These are phyloP conservation scores for Scaptomyza pallida DNA, from an alignment of 1,140 invertebrate species.

Conservation along the genomic window DNA sequence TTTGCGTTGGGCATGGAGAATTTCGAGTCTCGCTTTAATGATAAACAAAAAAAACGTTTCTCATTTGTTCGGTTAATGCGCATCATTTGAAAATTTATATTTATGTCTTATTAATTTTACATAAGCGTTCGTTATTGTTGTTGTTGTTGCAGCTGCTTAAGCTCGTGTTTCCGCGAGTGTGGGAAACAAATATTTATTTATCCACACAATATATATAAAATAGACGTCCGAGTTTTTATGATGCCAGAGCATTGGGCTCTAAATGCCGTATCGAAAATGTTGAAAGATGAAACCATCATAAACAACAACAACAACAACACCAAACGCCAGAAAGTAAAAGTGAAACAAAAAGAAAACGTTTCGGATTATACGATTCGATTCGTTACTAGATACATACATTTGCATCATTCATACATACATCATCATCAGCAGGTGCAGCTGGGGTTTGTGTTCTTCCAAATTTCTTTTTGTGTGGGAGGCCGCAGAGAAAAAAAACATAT, in stretches of 20 bases:
- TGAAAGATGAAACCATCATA: neutral
- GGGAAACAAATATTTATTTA: conserved; percentile 7
- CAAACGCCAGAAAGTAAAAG: conserved; percentile 17
- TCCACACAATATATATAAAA: neutral
- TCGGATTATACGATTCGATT: neutral
- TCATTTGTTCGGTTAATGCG: conserved; percentile 64
- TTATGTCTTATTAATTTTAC: conserved; percentile 74
- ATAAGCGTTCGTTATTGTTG: conserved; percentile 40
- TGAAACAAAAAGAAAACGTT: neutral
- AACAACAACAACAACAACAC: no score
- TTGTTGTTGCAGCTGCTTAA: neutral
- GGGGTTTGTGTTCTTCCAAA: neutral
- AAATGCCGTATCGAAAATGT: neutral
- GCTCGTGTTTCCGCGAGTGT: conserved; percentile 19
- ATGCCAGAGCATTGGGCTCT: no score
- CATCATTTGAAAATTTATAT: conserved; percentile 67
- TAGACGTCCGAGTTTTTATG: conserved; percentile 14
- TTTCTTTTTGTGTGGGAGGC: neutral
- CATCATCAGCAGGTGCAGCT: neutral
- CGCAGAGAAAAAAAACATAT: no score
- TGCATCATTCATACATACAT: neutral
- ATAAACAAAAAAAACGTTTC: conserved; percentile 42
- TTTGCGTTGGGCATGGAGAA: conserved; percentile 7
- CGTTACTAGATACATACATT: neutral
- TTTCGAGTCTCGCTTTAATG: conserved; percentile 61